Evolutionary conservation across 2,113 vertebrate genomes (phyloP).

Genomic region (Crotophaga sulcirostris): DNA sequence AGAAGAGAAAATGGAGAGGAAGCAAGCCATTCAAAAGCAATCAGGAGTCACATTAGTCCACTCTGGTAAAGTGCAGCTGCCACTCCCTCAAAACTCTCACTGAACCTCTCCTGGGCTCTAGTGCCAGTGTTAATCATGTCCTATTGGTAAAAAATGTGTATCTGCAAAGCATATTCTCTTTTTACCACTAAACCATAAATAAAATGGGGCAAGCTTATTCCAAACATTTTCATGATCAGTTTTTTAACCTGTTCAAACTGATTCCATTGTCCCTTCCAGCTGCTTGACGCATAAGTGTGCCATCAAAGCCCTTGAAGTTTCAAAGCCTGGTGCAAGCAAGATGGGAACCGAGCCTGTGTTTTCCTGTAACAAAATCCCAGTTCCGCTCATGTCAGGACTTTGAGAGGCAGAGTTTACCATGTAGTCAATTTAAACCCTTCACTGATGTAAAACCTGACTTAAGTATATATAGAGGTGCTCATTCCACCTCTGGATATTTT

Average conservation of each 20-base stretch:
- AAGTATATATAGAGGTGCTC: not conserved
- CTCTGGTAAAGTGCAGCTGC: not conserved
- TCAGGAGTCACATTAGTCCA: not conserved
- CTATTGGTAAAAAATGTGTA: not conserved
- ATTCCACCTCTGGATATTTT: not conserved
- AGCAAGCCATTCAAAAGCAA: not conserved
- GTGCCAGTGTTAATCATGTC: not conserved
- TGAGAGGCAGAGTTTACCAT: not conserved
- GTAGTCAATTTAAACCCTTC: not conserved
- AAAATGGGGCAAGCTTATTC: not conserved
- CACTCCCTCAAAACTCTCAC: fast-evolving
- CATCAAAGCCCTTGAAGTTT: not conserved
- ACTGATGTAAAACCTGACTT: not conserved
- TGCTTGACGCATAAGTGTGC: not conserved
- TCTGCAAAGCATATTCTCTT: not conserved
- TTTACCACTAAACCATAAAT: not conserved
- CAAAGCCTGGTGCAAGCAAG: not conserved
- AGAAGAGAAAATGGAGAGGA: not conserved
- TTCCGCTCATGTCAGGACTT: not conserved
- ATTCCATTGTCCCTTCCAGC: not conserved
- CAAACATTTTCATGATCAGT: not conserved
- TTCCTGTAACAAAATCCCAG: not conserved
- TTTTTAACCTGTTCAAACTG: not conserved
- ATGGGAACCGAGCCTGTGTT: not conserved
- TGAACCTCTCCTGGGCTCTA: not conserved